phyloP scores from a whole-genome alignment of 1,140 invertebrate species.

The Ceratina japonica region DNA sequence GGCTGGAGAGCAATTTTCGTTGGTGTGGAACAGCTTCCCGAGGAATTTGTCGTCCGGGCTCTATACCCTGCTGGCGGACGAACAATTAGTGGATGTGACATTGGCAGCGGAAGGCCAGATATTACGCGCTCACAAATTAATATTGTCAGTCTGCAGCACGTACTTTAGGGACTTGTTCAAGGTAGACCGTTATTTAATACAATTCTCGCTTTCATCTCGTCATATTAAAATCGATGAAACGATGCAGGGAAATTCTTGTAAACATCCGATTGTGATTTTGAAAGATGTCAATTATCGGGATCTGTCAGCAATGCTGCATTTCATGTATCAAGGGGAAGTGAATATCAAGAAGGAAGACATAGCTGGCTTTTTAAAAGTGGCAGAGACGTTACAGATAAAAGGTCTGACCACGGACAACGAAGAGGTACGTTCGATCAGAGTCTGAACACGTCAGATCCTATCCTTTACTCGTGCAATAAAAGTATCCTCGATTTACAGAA shows the following conservation, averaged over 20 bases:
- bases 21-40: constrained; percentile 90
- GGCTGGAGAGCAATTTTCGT: constrained; percentile 87
- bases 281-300: constrained; percentile 87
- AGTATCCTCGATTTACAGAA: constrained; percentile 30
- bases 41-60: constrained; percentile 87
- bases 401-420: constrained; percentile 84
- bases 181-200: constrained; percentile 70
- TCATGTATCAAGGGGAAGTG: constrained; percentile 94
- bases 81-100: constrained; percentile 91
- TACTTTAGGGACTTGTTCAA: constrained; percentile 93
- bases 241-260: constrained; percentile 86
- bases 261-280: constrained; percentile 93
- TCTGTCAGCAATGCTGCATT: constrained; percentile 88
- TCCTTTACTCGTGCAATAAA: not conserved
- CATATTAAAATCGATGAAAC: constrained; percentile 8
- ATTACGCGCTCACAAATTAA: constrained; percentile 91
- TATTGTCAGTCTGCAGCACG: constrained; percentile 90
- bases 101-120: constrained; percentile 91
- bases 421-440: constrained; percentile 59
- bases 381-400: constrained; percentile 91
- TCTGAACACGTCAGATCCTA: not conserved
- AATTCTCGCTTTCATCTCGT: not conserved
- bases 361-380: constrained; percentile 89
- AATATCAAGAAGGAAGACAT: constrained; percentile 92
- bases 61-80: constrained; percentile 85